Percentiles rank a stretch among this genome's conserved stretches.
Evolutionary conservation across 2,888 invertebrate species (phyloP).

Genomic region (Baronia brevicornis): DNA sequence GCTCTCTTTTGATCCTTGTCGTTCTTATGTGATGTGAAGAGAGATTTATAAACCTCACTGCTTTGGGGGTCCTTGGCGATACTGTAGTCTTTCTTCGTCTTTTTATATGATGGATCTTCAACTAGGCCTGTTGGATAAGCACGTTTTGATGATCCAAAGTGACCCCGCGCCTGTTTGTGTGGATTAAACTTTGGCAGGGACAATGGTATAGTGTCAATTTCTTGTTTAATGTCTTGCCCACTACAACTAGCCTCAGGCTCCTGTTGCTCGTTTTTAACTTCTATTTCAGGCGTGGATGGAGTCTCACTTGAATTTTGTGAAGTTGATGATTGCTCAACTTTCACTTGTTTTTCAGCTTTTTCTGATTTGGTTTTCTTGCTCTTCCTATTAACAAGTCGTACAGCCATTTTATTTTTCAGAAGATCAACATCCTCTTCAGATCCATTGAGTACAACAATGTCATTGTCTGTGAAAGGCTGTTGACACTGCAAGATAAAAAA

Average conservation of each 20-base stretch:
- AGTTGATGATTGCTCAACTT: too few relatives aligned
- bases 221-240: slow-evolving; percentile 48
- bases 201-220: slow-evolving; percentile 62
- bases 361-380: slow-evolving; percentile 74
- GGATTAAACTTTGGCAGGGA: slow-evolving; percentile 63
- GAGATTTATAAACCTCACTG: slow-evolving; percentile 93
- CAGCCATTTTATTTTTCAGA: slow-evolving; percentile 79
- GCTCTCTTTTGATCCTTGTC: slow-evolving; percentile 92
- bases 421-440: slow-evolving; percentile 83
- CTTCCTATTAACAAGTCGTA: slow-evolving; percentile 81
- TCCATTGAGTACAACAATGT: slow-evolving; percentile 92
- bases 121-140: slow-evolving; percentile 50
- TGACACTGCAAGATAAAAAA: slow-evolving; percentile 89
- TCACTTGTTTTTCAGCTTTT: too few relatives aligned
- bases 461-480: slow-evolving; percentile 82
- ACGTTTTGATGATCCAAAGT: slow-evolving; percentile 61
- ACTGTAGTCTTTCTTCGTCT: slow-evolving; percentile 86
- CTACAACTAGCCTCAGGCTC: slow-evolving; percentile 56
- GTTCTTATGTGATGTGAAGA: slow-evolving; percentile 93
- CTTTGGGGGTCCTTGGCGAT: slow-evolving; percentile 93
- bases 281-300: slow-evolving; percentile 27
- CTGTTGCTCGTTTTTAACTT: slow-evolving; percentile 41
- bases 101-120: slow-evolving; percentile 83
- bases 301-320: slow-evolving; percentile 21
- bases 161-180: slow-evolving; percentile 55